Evolutionary conservation across 1,140 invertebrate genomes (phyloP), one percentile per base, ranked within the genome.

Genomic region (Dolichoris vasculosae): DNA sequence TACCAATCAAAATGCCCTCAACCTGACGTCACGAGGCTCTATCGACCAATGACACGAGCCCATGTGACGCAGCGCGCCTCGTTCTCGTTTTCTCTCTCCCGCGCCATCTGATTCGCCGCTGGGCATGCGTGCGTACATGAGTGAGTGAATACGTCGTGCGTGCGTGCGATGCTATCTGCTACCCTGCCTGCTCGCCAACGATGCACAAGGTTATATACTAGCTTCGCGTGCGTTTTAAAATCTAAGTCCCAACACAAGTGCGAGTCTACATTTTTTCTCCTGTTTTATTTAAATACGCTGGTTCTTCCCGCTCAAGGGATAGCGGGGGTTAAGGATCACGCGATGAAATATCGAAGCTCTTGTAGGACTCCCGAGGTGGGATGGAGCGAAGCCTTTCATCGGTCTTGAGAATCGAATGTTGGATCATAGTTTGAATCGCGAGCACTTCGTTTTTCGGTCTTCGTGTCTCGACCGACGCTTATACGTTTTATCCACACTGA

Each of bases 31-130:
- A 93, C 91, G 87, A 85, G 87, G 90, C 92, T 92, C 86, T 92
- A 93, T 93, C 92, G 92, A 93, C 93, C 92, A 93, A 93, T 93
- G 88, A 92, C 86, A 89, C 90, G 86, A 83, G 90, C 91, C 93
- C 92, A 93, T 93, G 93, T 93, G 92, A 93, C 92, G 92, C 92
- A 93, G 92, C 92, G 83, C 84, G 86, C 89, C 89, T 89, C 78
- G 59, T 59, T 40, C 78, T 59, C 48, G 23, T 26, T 78, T 32
- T 78, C 35, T 2, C 76, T 78, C 76, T 38, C 30, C 11, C 43
- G 7, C 46, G 0, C 51, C 9, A 32, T 20, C 20, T 8, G 51
- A 63, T 51, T 63, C 30, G 20, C 73, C 20, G 40, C 9, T 13
- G 26, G 46, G 26, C 69, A 23, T 43, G 75, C 46, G 69, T 73